Evolutionary conservation across 2,113 vertebrate genomes (phyloP).

Genomic region (Patagioenas fasciata): DNA sequence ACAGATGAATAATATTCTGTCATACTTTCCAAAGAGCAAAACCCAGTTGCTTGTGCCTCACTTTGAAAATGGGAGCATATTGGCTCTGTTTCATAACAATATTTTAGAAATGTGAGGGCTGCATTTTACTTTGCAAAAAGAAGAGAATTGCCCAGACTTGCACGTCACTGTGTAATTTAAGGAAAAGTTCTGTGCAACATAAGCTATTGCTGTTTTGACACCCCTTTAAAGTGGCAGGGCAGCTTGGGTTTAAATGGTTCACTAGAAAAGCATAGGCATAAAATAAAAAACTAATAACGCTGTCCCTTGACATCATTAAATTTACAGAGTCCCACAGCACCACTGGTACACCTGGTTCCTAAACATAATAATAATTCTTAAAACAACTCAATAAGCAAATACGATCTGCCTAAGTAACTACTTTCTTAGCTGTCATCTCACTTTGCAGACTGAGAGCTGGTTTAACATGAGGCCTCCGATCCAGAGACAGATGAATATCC

Average conservation of each 20-base stretch:
- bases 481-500: neutral
- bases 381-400: neutral
- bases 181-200: slow-evolving; percentile 14
- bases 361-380: too few relatives aligned
- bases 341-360: neutral
- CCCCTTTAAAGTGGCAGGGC: neutral
- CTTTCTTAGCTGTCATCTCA: neutral
- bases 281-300: neutral
- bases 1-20: slow-evolving; percentile 68
- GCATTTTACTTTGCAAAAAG: slow-evolving; percentile 16
- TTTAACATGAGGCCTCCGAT: neutral
- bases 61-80: slow-evolving; percentile 24
- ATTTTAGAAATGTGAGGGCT: slow-evolving; percentile 40
- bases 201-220: slow-evolving; percentile 23
- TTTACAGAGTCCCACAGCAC: neutral
- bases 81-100: slow-evolving; percentile 34
- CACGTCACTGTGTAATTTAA: slow-evolving; percentile 6
- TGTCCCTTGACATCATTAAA: neutral
- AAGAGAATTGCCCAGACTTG: slow-evolving; percentile 5
- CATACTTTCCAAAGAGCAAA: slow-evolving; percentile 67
- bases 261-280: neutral
- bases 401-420: neutral
- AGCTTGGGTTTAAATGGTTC: neutral
- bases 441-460: neutral
- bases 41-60: slow-evolving; percentile 4